Evolutionary conservation across 2,888 invertebrate species (phyloP), one percentile per base, ranked within the genome.

Genomic region (Stomorhina lunata): DNA sequence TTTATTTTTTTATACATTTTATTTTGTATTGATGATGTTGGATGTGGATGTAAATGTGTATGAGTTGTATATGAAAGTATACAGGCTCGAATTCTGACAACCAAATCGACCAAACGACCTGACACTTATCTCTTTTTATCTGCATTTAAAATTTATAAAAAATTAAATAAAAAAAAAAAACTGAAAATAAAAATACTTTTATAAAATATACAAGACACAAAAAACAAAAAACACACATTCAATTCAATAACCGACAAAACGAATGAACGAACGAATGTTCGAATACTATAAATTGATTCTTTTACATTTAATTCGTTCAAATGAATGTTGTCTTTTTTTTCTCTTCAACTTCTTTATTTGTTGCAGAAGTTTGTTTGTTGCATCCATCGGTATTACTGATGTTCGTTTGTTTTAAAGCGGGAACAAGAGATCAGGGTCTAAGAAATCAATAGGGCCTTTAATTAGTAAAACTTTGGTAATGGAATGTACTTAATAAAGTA

Each of bases 61-160:
- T 45, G 73, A 73, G n/a, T n/a, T n/a, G n/a, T n/a, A n/a, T n/a
- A n/a, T n/a, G n/a, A n/a, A n/a, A n/a, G n/a, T n/a, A 73, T 53
- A 68, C 66, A 40, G 48, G 45, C 63, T n/a, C n/a, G n/a, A n/a
- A 79, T 82, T 79, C 79, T 75, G 82, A 79, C 82, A 82, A 79
- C 65, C 79, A 79, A 82, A 82, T 82, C 82, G 82, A 79, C 79
- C 82, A 79, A 79, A 82, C 82, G 82, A 83, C 84, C 84, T 86
- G 85, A 85, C 86, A 85, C 83, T 86, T 85, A 85, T 85, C 85
- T 85, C 83, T 83, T 85, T 86, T 85, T 85, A 86, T 84, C 85
- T 85, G 84, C 84, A 85, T 85, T 84, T 79, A 80, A 84, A 83
- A 71, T 77, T 80, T 69, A 76, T 73, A 68, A 50, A 75, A 73